Base-by-base conservation (phyloP, 1,140 invertebrate species). In the Meloidogyne hapla region DNA sequence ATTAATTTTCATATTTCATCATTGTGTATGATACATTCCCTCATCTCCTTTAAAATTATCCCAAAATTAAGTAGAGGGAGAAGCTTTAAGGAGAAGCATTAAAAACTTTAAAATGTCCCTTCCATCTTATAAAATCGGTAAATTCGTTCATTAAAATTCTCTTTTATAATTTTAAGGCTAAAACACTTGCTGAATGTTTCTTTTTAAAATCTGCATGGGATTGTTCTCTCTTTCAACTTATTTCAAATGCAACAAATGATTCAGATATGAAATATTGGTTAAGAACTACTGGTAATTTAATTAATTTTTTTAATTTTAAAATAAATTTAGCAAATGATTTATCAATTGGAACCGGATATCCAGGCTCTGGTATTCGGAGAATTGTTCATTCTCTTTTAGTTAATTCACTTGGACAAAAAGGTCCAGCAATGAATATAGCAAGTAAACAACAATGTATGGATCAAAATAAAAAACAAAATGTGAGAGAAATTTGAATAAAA, bases 161-260 rank as follows among this genome's bases (percentile, higher is more conserved):
- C 63, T 69, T 23, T 74, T 68, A 26, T 4, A 42, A 4, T 13
- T 48, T 75, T 25, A 42, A 81, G 80, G 78, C 72, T 23, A 38
- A 80, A 40, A 66, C 48, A 12, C 69, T 81, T 18, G 23, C 65
- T n/a, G 68, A 71, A 10, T 81, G 80, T 69, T 79, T 81, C 69
- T 72, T 79, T 23, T 56, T 65, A 18, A 63, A 56, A 40, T 25
- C 23, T 18, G 25, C 83, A 21, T 81, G 80, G 80, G 66, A 80
- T 12, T 80, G 79, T 42, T 66, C 72, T 21, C 79, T 80, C 18
- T 78, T 78, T 33, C 21, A 23, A 26, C 77, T n/a, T 26, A 23
- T 75, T 18, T 28, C 42, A 33, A 70, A 74, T 74, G 69, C 66
- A n/a, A 74, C 62, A 25, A 74, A 74, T 25, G 66, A 68, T 45